Evolutionary conservation across 2,113 vertebrate genomes (phyloP).

Genomic region (Puffinus mauretanicus): DNA sequence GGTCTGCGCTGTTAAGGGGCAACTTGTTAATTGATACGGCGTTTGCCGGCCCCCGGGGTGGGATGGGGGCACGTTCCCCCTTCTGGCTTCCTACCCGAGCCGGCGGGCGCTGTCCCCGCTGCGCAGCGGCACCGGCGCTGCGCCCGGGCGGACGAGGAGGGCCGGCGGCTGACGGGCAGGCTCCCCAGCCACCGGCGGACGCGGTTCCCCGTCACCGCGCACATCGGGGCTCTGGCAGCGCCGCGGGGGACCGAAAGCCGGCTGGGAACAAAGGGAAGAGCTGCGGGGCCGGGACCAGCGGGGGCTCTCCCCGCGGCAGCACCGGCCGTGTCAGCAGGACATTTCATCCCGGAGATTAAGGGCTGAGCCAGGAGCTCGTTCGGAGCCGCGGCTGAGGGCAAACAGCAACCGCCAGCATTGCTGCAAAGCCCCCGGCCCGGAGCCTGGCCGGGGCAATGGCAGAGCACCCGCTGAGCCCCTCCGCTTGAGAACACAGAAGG

Average conservation of each 20-base stretch:
- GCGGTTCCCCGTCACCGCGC: not conserved
- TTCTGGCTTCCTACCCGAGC: too few relatives aligned
- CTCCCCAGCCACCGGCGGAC: too few relatives aligned
- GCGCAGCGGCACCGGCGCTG: too few relatives aligned
- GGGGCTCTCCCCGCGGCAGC: not conserved
- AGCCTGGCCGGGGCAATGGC: not conserved
- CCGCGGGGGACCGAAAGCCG: not conserved
- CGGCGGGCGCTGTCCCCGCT: too few relatives aligned
- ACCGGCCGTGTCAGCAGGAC: slow-evolving; percentile 22
- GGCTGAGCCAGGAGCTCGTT: not conserved
- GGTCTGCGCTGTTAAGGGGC: too few relatives aligned
- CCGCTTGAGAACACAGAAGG: too few relatives aligned
- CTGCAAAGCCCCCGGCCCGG: not conserved
- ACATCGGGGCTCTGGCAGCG: not conserved
- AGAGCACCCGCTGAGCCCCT: not conserved
- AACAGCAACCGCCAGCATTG: not conserved
- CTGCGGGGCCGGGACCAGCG: not conserved
- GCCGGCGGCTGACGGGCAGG: too few relatives aligned
- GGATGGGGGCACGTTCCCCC: too few relatives aligned
- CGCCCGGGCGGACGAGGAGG: too few relatives aligned
- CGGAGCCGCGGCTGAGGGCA: not conserved
- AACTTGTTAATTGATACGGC: too few relatives aligned
- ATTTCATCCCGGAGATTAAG: slow-evolving; percentile 50
- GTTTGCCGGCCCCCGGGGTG: too few relatives aligned
- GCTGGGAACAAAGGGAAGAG: slow-evolving; percentile 26